Evolutionary conservation across 2,797 vertebrate genomes (phyloP), one percentile per base, ranked within the genome.

Genomic region (Syndactyla subalaris): DNA sequence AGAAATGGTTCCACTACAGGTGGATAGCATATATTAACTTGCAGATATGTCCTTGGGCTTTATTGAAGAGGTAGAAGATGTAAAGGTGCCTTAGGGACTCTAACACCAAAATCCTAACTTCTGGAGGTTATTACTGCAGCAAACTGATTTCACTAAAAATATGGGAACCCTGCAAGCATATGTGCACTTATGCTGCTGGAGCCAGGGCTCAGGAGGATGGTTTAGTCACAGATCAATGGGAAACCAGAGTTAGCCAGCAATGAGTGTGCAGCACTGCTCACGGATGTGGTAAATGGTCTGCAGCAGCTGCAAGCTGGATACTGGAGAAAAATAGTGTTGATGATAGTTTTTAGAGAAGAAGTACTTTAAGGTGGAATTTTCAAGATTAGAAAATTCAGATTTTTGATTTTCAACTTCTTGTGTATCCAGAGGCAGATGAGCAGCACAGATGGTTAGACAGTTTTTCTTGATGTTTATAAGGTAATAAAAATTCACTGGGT

Each of bases 401-500:
- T 88, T 88, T 92, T 58, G 6, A 1, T n/a, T 88, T 83, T 55
- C 51, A 63, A 3, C 9, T 89, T 83, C 68, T 43, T 43, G 19
- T 30, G 19, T 45, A 74, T 61, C 38, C 48, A 57, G 27, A n/a
- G 74, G 49, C 23, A 85, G n/a, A 77, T n/a, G 61, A 91, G 29
- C n/a, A 65, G 9, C 66, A 36, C 49, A 79, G 55, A 80, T 86
- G 63, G 43, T 57, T 78, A 84, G 32, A 66, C 0, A 0, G 11
- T 3, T 96, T 97, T 97, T 87, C 88, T 95, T 41, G 19, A 74
- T 90, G 86, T 95, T 97, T 98, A 89, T 84, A 93, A 91, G 67
- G 89, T 65, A 94, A 96, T 96, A 95, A 97, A 97, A 92, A 96
- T 95, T 90, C 80, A 88, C 68, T 77, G 92, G 92, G 91, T 87